Evolutionary conservation across 2,888 invertebrate genomes (phyloP).

Genomic region (Apeira syringaria): DNA sequence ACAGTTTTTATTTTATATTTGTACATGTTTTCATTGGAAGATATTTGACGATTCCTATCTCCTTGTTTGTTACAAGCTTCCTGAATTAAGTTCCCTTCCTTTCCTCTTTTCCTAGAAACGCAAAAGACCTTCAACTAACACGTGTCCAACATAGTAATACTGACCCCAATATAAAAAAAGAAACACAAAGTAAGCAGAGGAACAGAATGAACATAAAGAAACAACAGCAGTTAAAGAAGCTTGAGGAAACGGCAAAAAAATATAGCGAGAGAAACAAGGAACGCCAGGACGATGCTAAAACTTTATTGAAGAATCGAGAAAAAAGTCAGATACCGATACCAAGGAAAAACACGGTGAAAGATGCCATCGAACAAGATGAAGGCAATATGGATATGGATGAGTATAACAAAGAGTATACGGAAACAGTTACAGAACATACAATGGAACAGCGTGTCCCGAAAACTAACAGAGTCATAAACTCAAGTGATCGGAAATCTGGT

Average conservation of each 20-base stretch:
- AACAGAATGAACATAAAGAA: constrained; percentile 54
- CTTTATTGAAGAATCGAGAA: constrained; percentile 31
- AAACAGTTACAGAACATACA: constrained; percentile 6
- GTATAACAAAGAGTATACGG: constrained; percentile 1
- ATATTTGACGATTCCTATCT: constrained; percentile 64
- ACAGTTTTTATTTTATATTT: constrained; percentile 22
- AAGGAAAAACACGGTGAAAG: constrained; percentile 39
- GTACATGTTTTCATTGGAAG: constrained; percentile 20
- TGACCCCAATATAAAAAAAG: constrained; percentile 53
- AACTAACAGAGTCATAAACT: not conserved
- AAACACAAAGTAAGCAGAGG: constrained; percentile 44
- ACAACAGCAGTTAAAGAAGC: constrained; percentile 64
- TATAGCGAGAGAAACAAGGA: constrained; percentile 56
- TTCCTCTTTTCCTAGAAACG: constrained; percentile 70
- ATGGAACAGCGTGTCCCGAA: constrained; percentile 3
- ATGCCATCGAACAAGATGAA: constrained; percentile 21
- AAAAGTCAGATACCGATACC: constrained; percentile 64
- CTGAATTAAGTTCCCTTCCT: constrained; percentile 62
- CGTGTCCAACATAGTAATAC: constrained; percentile 55
- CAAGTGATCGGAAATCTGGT: constrained; percentile 2
- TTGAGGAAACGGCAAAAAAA: constrained; percentile 66
- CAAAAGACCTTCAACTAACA: constrained; percentile 51
- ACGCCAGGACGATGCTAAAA: constrained; percentile 34
- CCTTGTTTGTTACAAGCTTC: constrained; percentile 68
- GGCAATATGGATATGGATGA: constrained; percentile 13